These are phyloP conservation scores for Drosophila kohkoa DNA, from an alignment of 1,140 invertebrate species.

Conservation along the genomic window DNA sequence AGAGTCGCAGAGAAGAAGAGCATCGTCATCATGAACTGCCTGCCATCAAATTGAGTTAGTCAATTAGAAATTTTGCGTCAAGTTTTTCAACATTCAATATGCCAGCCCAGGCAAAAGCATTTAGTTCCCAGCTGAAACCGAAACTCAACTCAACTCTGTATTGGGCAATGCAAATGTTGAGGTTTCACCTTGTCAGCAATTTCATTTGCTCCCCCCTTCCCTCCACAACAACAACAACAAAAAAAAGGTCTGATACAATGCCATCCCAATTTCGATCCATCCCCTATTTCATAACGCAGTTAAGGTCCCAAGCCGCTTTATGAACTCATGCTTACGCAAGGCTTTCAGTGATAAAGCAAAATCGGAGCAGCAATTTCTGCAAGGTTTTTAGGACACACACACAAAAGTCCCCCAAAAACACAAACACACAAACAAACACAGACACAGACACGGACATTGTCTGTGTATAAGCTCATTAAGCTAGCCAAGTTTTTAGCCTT, in stretches of 20 bases:
- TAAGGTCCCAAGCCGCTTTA: conserved; percentile 26
- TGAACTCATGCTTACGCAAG: conserved; percentile 38
- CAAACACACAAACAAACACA: conserved; percentile 21
- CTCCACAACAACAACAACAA: background rate
- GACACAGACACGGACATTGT: conserved; percentile 3
- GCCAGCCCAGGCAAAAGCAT: conserved; percentile 34
- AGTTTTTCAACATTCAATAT: conserved; percentile 55
- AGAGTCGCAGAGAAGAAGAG: conserved; percentile 4
- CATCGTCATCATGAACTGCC: conserved; percentile 36
- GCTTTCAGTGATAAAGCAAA: conserved; percentile 47
- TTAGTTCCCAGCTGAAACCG: conserved; percentile 11
- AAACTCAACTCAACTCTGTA: background rate
- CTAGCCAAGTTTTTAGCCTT: conserved; percentile 59
- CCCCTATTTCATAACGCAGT: conserved; percentile 11
- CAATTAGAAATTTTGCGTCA: conserved; percentile 69
- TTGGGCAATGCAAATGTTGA: conserved; percentile 48
- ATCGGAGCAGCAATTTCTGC: conserved; percentile 34
- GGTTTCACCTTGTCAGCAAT: conserved; percentile 37
- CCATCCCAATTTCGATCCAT: conserved; percentile 26
- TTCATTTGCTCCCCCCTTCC: conserved; percentile 8
- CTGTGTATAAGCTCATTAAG: conserved; percentile 67
- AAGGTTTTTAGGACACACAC: conserved; percentile 16
- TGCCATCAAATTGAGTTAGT: conserved; percentile 71
- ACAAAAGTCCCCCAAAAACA: background rate
- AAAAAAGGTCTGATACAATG: conserved; percentile 29